Evolutionary conservation across 2,797 vertebrate species (phyloP), one percentile per base, ranked within the genome.

Genomic region (Ispidina picta): DNA sequence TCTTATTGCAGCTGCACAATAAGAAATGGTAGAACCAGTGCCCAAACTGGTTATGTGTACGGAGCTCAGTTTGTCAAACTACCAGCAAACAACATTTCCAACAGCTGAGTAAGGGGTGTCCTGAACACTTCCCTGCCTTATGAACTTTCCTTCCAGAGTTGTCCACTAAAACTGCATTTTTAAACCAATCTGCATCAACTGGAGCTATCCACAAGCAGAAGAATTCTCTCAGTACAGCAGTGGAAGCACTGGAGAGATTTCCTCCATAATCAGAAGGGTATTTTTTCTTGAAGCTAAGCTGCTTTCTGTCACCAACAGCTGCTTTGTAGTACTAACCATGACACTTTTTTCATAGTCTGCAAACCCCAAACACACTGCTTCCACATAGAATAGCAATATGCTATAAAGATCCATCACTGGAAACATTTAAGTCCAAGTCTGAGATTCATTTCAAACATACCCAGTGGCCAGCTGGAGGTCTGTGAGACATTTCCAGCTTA

Each of bases 1-100:
- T 37, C 15, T 62, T 62, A 86, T 31, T 81, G 90, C 92, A 83
- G 78, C 74, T 93, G 78, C 83, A 95, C 59, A 77, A 94, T 51
- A 70, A 72, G 74, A 92, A 91, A 65, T 56, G 15, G 74, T 65
- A 31, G 15, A 92, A 41, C 70, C 78, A 64, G 66, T 11, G 8
- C 85, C 75, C 78, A 49, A 77, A 72, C 28, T n/a, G 29, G 80
- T 41, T 74, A 44, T 11, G 8, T 0, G 0, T 4, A 18, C 14
- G 12, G 44, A 62, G 52, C 31, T 51, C 54, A 54, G 39, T 72
- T 84, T 69, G 56, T 68, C 60, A 63, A 70, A 84, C 37, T 28
- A 69, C 64, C 51, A 33, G 22, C 2, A 7, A 73, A 60, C 41
- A 65, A 21, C 63, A 31, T 26, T 37, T n/a, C 0, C 6, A 86